Percentiles rank a stretch among this genome's conserved stretches.
Conservation (phyloP, 1,140 invertebrate species). For the Piezodorus guildinii region DNA sequence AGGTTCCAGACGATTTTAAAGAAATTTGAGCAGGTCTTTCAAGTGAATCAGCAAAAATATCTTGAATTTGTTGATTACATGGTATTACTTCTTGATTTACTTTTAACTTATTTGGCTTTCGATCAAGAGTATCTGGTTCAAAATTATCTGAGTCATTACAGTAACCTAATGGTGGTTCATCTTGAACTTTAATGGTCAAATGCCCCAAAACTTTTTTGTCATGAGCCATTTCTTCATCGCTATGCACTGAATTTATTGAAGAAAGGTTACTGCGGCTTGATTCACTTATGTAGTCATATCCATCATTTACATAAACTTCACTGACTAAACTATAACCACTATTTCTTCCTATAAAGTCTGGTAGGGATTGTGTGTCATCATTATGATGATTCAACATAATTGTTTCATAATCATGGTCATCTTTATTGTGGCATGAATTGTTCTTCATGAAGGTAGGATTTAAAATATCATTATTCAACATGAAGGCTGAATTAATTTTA, state of each 20-base stretch:
- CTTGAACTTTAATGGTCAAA: conserved; percentile 65
- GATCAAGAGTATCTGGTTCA: conserved; percentile 70
- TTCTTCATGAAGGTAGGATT: not conserved
- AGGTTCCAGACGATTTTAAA: conserved; percentile 46
- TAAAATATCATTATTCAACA: not conserved
- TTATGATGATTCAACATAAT: conserved; percentile 29
- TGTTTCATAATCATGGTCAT: conserved; percentile 32
- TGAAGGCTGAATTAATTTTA: conserved; percentile 16
- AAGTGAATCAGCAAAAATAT: conserved; percentile 40
- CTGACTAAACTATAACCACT: conserved; percentile 56
- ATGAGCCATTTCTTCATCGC: conserved; percentile 32
- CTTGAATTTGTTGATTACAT: conserved; percentile 27
- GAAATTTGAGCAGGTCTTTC: conserved; percentile 45
- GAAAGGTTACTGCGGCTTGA: conserved; percentile 37
- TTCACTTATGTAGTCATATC: conserved; percentile 53
- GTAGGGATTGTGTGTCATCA: conserved; percentile 35
- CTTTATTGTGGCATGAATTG: conserved; percentile 1
- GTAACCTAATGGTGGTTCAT: conserved; percentile 54
- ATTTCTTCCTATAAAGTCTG: conserved; percentile 38
- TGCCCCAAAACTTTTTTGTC: conserved; percentile 51
- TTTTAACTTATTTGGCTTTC: conserved; percentile 57
- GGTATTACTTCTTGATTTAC: conserved; percentile 33
- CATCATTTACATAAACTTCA: conserved; percentile 66
- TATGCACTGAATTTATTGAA: conserved; percentile 22
- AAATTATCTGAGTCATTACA: conserved; percentile 57